Evolutionary conservation across 37 sponge, comb jelly and placozoan genomes (phyloP).

Genomic region (Cliona cf. orientalis): DNA sequence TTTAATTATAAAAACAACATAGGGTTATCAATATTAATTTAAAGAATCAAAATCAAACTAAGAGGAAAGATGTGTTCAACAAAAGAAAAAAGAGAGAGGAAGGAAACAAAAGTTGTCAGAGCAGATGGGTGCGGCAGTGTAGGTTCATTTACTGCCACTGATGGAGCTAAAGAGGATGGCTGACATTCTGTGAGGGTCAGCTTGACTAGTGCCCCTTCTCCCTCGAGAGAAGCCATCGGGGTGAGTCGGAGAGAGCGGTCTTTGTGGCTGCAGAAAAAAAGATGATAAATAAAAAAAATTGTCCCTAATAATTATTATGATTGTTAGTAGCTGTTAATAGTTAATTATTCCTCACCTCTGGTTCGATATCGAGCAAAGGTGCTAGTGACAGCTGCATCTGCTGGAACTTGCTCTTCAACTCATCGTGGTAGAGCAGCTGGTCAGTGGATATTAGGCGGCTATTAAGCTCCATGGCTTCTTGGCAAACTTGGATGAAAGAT

Average conservation of each 20-base stretch:
- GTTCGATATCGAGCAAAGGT: slow-evolving; percentile 26
- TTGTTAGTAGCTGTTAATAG: not conserved
- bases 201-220: not conserved
- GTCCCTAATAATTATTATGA: not conserved
- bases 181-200: slow-evolving; percentile 68
- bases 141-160: slow-evolving; percentile 37
- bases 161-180: slow-evolving; percentile 64
- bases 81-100: no score
- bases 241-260: slow-evolving; percentile 17
- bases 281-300: not conserved
- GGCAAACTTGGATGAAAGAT: slow-evolving; percentile 70
- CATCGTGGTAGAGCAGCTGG: slow-evolving; percentile 69
- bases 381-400: slow-evolving; percentile 50
- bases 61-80: no score
- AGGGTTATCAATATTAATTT: no score
- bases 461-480: slow-evolving; percentile 86
- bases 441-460: slow-evolving; percentile 66
- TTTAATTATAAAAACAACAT: no score
- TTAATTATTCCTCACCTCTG: not conserved
- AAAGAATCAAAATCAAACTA: no score
- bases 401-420: slow-evolving; percentile 57
- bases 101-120: no score
- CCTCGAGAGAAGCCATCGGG: not conserved
- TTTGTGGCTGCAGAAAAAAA: slow-evolving; percentile 3
- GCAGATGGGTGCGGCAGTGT: no score